Evolutionary conservation across 1,140 invertebrate species (phyloP), one percentile per base, ranked within the genome.

Genomic region (Octopus bimaculoides): DNA sequence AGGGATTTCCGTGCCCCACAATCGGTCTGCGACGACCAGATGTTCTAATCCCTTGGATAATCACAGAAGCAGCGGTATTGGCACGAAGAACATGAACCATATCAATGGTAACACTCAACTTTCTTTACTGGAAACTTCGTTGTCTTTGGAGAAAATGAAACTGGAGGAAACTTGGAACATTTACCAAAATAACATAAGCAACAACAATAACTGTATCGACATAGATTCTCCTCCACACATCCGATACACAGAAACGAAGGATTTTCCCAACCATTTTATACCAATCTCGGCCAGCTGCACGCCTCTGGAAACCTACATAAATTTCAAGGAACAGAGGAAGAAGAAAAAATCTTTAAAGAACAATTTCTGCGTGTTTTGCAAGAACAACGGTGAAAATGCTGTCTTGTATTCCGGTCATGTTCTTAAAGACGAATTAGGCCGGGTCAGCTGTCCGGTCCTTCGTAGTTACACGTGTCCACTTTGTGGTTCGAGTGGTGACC

Each of bases 361-460:
- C n/a, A n/a, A 56, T 12, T n/a, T 55, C n/a, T 87, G 86, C 78
- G 85, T 85, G 41, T 92, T 93, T 79, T 93, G 92, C 80, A 88
- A 89, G 5, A 92, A 91, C 77, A 93, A 93, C 87, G 91, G 91
- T 4, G 92, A 93, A 83, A 84, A 86, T 5, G 83, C 87, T 5
- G 66, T 84, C 8, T 89, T 92, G 8, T 92, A 91, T 81, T 86
- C 85, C 77, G 89, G 85, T 5, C 92, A 93, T 84, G 75, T 78
- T 14, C 75, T 90, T n/a, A 87, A 87, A 75, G 88, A 90, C 79
- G 54, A 53, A 0, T 80, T 82, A 12, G 84, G 84, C 1, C 87
- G 90, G 7, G 89, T 92, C 0, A 88, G 85, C 1, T 93, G 92
- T 78, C 92, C 92, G 0, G 90, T 93, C 56, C 82, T 93, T 61